A percentile compares a stretch with the other conserved stretches of the same genome.
phyloP scores from a whole-genome alignment of 2,113 vertebrate genomes.

The Oostethus manadensis region DNA sequence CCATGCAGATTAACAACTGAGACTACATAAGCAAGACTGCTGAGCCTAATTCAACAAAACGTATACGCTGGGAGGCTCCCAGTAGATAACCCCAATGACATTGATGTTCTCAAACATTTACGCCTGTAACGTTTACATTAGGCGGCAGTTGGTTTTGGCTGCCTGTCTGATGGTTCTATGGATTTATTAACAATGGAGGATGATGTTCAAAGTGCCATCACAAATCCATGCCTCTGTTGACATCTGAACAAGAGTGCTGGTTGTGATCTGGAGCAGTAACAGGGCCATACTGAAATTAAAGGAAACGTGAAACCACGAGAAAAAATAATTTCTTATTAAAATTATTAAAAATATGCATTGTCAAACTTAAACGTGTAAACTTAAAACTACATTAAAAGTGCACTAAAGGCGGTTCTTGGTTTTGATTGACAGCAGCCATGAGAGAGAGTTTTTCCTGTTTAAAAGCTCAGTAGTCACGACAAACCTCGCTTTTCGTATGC shows the following conservation, averaged over 20 bases:
- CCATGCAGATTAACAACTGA: constrained; percentile 1
- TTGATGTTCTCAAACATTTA: constrained; percentile 26
- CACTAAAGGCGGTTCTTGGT: too few species aligned
- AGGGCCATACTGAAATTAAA: neutral
- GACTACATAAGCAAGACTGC: neutral
- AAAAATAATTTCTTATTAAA: too few species aligned
- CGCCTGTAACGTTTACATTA: constrained; percentile 26
- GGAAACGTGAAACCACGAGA: neutral
- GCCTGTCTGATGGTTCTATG: constrained; percentile 14
- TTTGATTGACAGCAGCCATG: too few species aligned
- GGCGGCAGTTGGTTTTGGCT: constrained; percentile 22
- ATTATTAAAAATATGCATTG: too few species aligned
- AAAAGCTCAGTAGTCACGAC: too few species aligned
- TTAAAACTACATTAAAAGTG: too few species aligned
- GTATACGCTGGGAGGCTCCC: constrained; percentile 24
- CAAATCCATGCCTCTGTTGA: constrained; percentile 11
- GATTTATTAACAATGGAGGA: constrained; percentile 14
- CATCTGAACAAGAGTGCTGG: constrained; percentile 12
- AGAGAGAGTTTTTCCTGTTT: too few species aligned
- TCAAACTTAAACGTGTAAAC: too few species aligned
- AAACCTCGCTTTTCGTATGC: too few species aligned
- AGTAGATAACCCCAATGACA: constrained; percentile 44
- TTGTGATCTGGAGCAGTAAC: neutral
- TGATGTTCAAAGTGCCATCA: constrained; percentile 14
- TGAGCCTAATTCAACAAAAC: constrained; percentile 28